Percentiles rank a stretch among this genome's conserved stretches.
These are phyloP conservation scores for Hirtodrosophila duncani DNA, from an alignment of 2,888 invertebrate species.

Conservation along the genomic window DNA sequence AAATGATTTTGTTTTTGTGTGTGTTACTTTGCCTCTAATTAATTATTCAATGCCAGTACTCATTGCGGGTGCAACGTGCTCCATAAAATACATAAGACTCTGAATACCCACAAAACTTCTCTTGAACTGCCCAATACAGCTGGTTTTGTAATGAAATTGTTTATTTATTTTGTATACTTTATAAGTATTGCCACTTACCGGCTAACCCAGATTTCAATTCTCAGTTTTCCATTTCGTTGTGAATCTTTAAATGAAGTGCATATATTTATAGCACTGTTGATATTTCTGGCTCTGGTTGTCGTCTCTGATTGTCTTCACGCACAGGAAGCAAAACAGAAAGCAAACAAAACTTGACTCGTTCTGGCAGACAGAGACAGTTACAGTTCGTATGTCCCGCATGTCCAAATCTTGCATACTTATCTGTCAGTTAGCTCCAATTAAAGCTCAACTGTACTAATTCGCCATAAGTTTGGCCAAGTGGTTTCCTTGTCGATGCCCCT, in stretches of 20 bases:
- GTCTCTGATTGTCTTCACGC: no score
- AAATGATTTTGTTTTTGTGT: slow-evolving; percentile 10
- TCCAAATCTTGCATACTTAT: slow-evolving; percentile 18
- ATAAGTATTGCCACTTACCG: slow-evolving; percentile 32
- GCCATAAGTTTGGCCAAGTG: slow-evolving; percentile 52
- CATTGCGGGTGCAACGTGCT: slow-evolving; percentile 38
- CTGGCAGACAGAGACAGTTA: slow-evolving; percentile 22
- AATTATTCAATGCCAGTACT: slow-evolving; percentile 47
- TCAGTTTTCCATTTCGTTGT: slow-evolving; percentile 21
- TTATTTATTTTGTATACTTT: slow-evolving; percentile 19
- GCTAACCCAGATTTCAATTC: slow-evolving; percentile 53
- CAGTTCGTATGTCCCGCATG: no score
- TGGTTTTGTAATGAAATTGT: no score
- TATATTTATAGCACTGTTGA: slow-evolving; percentile 23
- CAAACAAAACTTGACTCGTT: no score
- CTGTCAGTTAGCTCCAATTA: slow-evolving; percentile 46
- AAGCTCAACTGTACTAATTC: slow-evolving; percentile 64
- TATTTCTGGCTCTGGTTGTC: no score
- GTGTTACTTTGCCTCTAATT: slow-evolving; percentile 33
- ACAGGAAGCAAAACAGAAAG: no score
- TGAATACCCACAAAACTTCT: slow-evolving; percentile 55
- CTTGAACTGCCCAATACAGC: neutral
- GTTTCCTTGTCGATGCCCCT: slow-evolving; percentile 45
- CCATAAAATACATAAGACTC: slow-evolving; percentile 51
- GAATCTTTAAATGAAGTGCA: slow-evolving; percentile 13